Base-by-base conservation (phyloP, 2,797 vertebrate species). In the Sciaenops ocellatus region DNA sequence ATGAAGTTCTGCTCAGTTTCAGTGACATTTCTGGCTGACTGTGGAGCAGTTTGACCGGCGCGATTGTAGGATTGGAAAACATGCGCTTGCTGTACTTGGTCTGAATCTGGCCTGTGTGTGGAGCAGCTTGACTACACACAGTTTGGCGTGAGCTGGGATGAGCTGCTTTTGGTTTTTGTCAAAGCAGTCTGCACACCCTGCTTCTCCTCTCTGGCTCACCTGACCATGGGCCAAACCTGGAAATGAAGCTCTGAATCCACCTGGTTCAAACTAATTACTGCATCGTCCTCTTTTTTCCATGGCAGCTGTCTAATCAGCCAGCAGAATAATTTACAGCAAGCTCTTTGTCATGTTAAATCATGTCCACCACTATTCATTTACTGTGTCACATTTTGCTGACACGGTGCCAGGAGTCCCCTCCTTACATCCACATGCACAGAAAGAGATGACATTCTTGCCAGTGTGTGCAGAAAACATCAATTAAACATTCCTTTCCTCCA, bases 341-440 rank as follows among this genome's bases (percentile, higher is more conserved):
- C 75, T 78, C 79, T 84, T 88, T 89, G 87, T 87, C 83, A 79
- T 79, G 68, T 88, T 79, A 80, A 88, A 83, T 87, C 69, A 79
- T 66, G 79, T 87, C 72, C 75, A 41, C 62, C 1, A 59, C 80
- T 70, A 61, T 76, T 88, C 74, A 84, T 86, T 78, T 74, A 52
- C 65, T 64, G 44, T 72, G 77, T 78, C 75, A 59, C 52, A 68
- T 83, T 76, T 62, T 65, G 69, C 86, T 68, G 73, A 74, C 66
- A 64, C 22, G 4, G 41, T 70, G 55, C 55, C 69, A 64, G 26
- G 67, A 73, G 56, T 28, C 47, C n/a, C 41, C 28, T 72, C 71
- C 64, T 79, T 26, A 57, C 8, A 3, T 57, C 22, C 28, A 73
- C 60, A 66, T 55, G 68, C n/a, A 63, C 38, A 68, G 47, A 73